Base-by-base conservation (phyloP, 2,113 vertebrate species). In the Marcusenius ussheri region DNA sequence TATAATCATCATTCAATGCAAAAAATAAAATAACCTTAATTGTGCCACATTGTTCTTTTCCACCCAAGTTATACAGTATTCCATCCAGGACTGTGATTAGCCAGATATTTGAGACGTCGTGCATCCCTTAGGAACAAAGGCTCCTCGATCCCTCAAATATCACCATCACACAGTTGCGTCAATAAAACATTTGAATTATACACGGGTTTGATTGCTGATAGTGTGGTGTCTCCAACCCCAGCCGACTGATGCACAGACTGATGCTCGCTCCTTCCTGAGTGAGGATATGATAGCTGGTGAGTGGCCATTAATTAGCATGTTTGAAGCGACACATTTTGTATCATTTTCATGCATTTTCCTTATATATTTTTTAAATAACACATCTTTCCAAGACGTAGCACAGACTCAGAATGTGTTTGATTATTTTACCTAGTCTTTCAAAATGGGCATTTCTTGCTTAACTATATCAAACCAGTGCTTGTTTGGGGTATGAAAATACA, bases 271-370 rank as follows among this genome's bases (percentile, higher is more conserved):
- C 92, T 96, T 96, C 93, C 93, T 97, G 90, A 96, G 95, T 0
- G 96, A 96, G 93, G 96, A 97, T 89, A 96, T 96, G 96, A 96
- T 96, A 88, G 51, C 94, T 88, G 96, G 96, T 96, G 42, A 91
- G 94, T 90, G 42, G 80, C 46, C 39, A 49, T 89, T 80, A 80
- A 80, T 39, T 80, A 42, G 17, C 13, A 15, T 42, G 74, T 31
- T 31, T 27, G 27, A 27, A 31, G 9, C 62, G 31, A 66, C 62
- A 66, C 31, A 39, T 39, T 74, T 74, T 74, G 31, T 39, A 77
- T 80, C 35, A 39, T 80, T 39, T 77, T 77, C 5, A 77, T 19
- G 17, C 9, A 80, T 42, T 80, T 42, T 80, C 9, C 74, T 80
- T 70, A 70, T 13, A 31, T 13, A 11, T 66, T 66, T 66, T 66